Base-by-base conservation (phyloP, 2,888 invertebrate species). In the Tribolium freemani region DNA sequence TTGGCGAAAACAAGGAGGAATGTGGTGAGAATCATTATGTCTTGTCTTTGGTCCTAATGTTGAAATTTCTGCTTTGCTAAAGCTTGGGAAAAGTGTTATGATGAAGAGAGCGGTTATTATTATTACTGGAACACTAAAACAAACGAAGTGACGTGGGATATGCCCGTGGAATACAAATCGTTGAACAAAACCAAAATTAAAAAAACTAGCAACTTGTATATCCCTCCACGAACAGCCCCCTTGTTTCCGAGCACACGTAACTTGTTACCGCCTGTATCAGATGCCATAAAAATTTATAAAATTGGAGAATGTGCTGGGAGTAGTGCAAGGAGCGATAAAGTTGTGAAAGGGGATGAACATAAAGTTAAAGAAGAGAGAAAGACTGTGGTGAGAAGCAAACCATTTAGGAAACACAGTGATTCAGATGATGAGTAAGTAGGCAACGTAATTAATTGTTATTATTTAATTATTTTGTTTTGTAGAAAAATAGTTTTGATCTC, bases 81-180 rank as follows among this genome's bases (percentile, higher is more conserved):
- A 90, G 89, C 88, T 80, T 92, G 93, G 93, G 89, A 92, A 87
- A 90, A 91, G 82, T 91, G 91, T 79, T 88, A 87, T 75, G 91
- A 91, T 80, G 88, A 90, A 78, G 85, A 86, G 9, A 89, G 89
- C 0, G 91, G 91, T 1, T 91, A 89, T 81, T 87, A 89, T 0
- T 92, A 92, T 82, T 92, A 90, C 78, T 92, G 92, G 91, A 91
- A 92, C 80, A 86, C 88, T 10, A 86, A 88, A 76, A 90, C 91
- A 0, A 90, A 91, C 81, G 89, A 90, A 81, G 91, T 91, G 0
- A 90, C 91, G 6, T 92, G 92, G 92, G 89, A 90, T 73, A 87
- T 88, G 78, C 91, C 92, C 6, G 80, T 83, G 0, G 89, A 89
- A 77, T 88, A 87, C 76, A 84, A 78, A 73, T 57, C 79, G 31